Evolutionary conservation across 2,888 invertebrate species (phyloP).

Genomic region (Plagodis pulveraria): DNA sequence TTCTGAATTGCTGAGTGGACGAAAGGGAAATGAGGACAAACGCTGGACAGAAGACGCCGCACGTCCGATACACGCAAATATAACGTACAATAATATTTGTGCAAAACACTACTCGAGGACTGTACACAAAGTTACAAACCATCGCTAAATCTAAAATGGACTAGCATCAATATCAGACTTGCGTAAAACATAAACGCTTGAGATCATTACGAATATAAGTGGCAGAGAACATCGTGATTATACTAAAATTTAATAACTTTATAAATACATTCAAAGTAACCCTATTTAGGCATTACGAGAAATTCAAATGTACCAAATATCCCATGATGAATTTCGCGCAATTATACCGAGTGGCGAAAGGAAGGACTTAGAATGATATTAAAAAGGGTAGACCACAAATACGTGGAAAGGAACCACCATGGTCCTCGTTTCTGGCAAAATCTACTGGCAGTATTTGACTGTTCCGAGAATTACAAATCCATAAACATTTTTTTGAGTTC

Average conservation of each 20-base stretch:
- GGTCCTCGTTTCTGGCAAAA: conserved; percentile 8
- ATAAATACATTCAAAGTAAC: conserved; percentile 24
- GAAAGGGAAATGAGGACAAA: conserved; percentile 36
- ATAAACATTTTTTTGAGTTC: not conserved
- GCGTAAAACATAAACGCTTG: conserved; percentile 42
- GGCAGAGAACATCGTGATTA: conserved; percentile 22
- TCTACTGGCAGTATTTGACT: conserved; percentile 34
- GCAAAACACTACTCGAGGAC: conserved; percentile 15
- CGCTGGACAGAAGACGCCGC: conserved; percentile 3
- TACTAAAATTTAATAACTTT: conserved; percentile 25
- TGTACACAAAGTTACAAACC: conserved; percentile 31
- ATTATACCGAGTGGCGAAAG: conserved; percentile 26
- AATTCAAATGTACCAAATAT: conserved; percentile 20
- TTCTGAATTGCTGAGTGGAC: conserved; percentile 47
- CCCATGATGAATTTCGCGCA: conserved; percentile 16
- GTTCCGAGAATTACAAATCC: conserved; percentile 14
- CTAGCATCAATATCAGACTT: conserved; percentile 73
- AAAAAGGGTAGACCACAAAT: conserved; percentile 24
- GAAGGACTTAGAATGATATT: conserved; percentile 18
- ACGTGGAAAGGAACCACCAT: conserved; percentile 4
- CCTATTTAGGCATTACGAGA: conserved; percentile 23
- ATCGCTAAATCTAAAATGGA: conserved; percentile 44
- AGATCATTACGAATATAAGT: conserved; percentile 16
- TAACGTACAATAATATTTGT: conserved; percentile 6
- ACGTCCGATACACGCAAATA: not conserved